phyloP scores from a whole-genome alignment of 1,140 invertebrate species.

The Caenorhabditis briggsae region DNA sequence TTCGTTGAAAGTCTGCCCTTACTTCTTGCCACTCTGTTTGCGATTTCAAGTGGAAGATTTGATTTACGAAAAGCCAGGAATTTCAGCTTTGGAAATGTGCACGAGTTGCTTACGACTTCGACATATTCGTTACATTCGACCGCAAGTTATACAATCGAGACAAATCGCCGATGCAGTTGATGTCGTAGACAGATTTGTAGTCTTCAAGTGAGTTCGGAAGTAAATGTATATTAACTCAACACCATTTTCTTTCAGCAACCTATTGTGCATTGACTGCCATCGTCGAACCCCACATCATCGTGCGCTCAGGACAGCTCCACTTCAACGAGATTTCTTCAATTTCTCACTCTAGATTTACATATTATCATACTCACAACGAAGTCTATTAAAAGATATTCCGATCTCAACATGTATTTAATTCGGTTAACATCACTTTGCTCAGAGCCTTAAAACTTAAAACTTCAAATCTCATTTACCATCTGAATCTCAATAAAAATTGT shows the following conservation, averaged over 20 bases:
- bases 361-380: no score
- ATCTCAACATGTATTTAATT: no score
- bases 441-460: background rate
- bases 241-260: background rate
- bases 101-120: conserved; percentile 4
- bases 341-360: background rate
- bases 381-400: no score
- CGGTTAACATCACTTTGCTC: background rate
- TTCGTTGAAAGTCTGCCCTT: background rate
- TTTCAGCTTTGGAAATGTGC: conserved; percentile 10
- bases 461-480: background rate
- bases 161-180: conserved; percentile 1
- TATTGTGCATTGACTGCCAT: conserved; percentile 33
- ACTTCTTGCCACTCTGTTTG: background rate
- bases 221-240: no score
- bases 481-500: no score
- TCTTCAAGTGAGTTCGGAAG: conserved; percentile 2
- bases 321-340: conserved; percentile 6
- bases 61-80: conserved; percentile 12
- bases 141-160: background rate
- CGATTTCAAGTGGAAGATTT: conserved; percentile 23
- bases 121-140: conserved; percentile 20
- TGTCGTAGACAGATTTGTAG: conserved; percentile 16
- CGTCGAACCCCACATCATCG: background rate
- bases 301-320: background rate